phyloP scores from a whole-genome alignment of 2,888 invertebrate species.

The Callyntrura sp. region DNA sequence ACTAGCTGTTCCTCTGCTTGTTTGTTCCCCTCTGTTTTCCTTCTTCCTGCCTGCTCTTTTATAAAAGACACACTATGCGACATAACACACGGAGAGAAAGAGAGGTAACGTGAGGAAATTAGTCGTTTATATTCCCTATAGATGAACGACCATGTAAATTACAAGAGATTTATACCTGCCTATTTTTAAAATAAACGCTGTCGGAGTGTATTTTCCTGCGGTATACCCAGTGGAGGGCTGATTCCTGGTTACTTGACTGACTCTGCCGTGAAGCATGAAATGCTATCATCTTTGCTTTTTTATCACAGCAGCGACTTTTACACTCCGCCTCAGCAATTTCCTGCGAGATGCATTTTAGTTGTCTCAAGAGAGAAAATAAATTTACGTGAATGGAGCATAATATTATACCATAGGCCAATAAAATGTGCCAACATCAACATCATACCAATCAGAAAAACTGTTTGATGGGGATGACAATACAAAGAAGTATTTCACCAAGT shows the following conservation, averaged over 20 bases:
- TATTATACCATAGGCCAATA: neutral
- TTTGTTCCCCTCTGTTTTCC: neutral
- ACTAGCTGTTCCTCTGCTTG: conserved; percentile 1
- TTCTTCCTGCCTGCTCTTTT: neutral
- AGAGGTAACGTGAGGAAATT: neutral
- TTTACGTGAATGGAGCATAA: neutral
- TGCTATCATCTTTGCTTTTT: neutral
- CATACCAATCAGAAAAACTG: neutral
- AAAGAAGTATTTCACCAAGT: neutral
- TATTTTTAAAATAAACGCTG: conserved; percentile 8
- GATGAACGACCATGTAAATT: neutral
- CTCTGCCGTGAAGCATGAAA: neutral
- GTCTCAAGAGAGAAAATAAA: too few species aligned
- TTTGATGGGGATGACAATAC: neutral
- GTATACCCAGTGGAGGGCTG: neutral
- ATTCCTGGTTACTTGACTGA: neutral
- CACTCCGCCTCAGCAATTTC: too few species aligned
- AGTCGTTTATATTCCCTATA: neutral
- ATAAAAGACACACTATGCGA: too few species aligned
- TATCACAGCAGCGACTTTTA: too few species aligned
- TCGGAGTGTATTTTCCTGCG: too few species aligned
- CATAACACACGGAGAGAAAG: neutral
- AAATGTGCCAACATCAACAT: conserved; percentile 26
- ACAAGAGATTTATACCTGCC: conserved; percentile 9
- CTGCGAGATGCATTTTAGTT: too few species aligned